A percentile compares a stretch with the other conserved stretches of the same genome.
phyloP scores from a whole-genome alignment of 2,797 vertebrate genomes.

The Neopelma chrysocephalum region DNA sequence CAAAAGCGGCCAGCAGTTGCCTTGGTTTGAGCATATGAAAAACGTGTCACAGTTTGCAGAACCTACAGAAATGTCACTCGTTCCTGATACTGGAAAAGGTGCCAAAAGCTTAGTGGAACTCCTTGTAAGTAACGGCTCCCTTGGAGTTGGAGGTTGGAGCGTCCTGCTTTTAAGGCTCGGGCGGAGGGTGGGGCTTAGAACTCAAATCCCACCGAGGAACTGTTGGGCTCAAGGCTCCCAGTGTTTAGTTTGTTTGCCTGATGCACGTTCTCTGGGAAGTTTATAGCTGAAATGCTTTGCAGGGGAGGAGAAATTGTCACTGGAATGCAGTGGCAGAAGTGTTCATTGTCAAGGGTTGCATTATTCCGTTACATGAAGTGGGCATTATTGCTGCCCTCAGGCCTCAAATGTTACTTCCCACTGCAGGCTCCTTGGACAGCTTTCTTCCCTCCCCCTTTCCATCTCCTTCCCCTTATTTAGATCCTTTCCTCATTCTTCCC shows the following conservation, averaged over 20 bases:
- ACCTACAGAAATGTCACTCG: constrained; percentile 74
- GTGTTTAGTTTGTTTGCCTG: neutral
- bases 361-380: neutral
- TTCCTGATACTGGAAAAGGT: constrained; percentile 77
- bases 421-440: neutral
- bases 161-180: neutral
- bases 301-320: neutral
- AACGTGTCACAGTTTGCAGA: constrained; percentile 74
- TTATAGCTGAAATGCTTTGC: neutral
- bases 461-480: neutral
- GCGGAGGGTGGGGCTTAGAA: neutral
- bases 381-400: constrained; percentile 1
- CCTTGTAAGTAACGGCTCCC: constrained; percentile 81
- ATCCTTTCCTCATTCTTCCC: neutral
- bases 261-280: neutral
- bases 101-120: constrained; percentile 89
- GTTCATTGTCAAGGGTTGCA: neutral
- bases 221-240: neutral
- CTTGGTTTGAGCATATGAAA: constrained; percentile 84
- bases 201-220: neutral
- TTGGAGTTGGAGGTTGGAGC: neutral
- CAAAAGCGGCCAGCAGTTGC: constrained; percentile 80
- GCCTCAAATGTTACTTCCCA: neutral
- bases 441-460: neutral
- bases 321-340: neutral